These are phyloP conservation scores for Drosophila prostipennis DNA, from an alignment of 2,888 invertebrate species.

Conservation along the genomic window DNA sequence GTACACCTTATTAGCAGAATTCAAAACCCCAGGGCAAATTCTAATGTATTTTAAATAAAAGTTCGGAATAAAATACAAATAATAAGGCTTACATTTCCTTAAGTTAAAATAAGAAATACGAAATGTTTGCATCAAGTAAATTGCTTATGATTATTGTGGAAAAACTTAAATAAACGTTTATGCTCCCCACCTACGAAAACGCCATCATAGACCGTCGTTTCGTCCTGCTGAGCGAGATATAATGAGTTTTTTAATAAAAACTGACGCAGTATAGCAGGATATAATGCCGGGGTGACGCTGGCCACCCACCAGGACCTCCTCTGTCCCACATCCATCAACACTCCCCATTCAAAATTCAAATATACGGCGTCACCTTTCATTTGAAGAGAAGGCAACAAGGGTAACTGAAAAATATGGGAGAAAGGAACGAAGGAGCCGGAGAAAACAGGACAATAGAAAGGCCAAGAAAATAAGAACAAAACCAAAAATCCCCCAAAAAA, in stretches of 20 bases:
- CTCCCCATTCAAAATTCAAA: constrained; percentile 52
- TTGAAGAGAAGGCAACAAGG: constrained; percentile 37
- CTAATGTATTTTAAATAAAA: too few species aligned
- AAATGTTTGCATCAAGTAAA: background rate
- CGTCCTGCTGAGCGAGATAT: constrained; percentile 44
- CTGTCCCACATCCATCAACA: constrained; percentile 4
- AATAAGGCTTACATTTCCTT: background rate
- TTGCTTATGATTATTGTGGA: constrained; percentile 7
- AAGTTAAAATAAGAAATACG: background rate
- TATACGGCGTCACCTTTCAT: constrained; percentile 64
- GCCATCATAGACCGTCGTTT: constrained; percentile 27
- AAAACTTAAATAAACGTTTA: background rate
- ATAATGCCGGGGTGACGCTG: constrained; percentile 47
- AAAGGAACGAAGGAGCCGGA: constrained; percentile 1
- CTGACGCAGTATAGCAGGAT: constrained; percentile 39
- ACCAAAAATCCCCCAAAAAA: constrained; percentile 7
- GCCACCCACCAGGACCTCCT: constrained; percentile 1
- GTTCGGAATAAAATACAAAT: too few species aligned
- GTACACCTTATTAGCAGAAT: too few species aligned
- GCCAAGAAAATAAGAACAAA: background rate
- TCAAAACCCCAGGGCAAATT: too few species aligned
- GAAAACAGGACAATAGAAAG: constrained; percentile 12
- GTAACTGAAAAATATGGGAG: constrained; percentile 12
- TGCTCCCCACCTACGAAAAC: background rate
- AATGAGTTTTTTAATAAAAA: constrained; percentile 72